Evolutionary conservation across 2,888 invertebrate species (phyloP), one percentile per base, ranked within the genome.

Genomic region (Platycheirus albimanus): DNA sequence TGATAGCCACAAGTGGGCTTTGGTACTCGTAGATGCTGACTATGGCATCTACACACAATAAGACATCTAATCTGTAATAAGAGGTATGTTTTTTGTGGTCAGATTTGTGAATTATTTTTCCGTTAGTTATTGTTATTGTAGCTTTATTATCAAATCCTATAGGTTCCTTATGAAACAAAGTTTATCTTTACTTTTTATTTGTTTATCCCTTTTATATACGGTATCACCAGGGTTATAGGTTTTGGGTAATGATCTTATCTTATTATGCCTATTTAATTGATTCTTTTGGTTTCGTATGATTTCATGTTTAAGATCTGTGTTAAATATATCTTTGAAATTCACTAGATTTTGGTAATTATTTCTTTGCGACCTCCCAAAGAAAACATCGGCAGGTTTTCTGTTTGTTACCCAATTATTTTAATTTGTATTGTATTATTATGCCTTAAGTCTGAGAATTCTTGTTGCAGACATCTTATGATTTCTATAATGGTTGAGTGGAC

Each of bases 281-380:
- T 43, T 72, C 56, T 81, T 76, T 71, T 85, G 85, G 17, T 43
- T 19, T 1, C 17, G 17, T 3, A 43, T 19, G 15, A 10, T 43
- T 43, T 19, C 43, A 3, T 17, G 1, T 10, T 19, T 43, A 1
- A 43, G 7, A 15, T 43, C 19, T 2, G 17, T 43, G 17, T 43
- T 43, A 8, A 43, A 17, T 43, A 19, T 17, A 10, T 17, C 3
- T 43, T 19, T 43, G 3, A 19, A 43, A 10, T 19, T 3, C 13
- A 49, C 8, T 15, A 84, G 49, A 5, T 85, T 63, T 52, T 85
- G 78, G 41, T 85, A 86, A 47, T 85, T 81, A 15, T 84, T 78
- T 51, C 76, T 52, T 64, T 81, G 67, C 11, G 67, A 36, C 64
- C 85, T 85, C n/a, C n/a, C n/a, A n/a, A n/a, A n/a, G n/a, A n/a